phyloP scores from a whole-genome alignment of 2,888 invertebrate species.

The Morpho achilles region DNA sequence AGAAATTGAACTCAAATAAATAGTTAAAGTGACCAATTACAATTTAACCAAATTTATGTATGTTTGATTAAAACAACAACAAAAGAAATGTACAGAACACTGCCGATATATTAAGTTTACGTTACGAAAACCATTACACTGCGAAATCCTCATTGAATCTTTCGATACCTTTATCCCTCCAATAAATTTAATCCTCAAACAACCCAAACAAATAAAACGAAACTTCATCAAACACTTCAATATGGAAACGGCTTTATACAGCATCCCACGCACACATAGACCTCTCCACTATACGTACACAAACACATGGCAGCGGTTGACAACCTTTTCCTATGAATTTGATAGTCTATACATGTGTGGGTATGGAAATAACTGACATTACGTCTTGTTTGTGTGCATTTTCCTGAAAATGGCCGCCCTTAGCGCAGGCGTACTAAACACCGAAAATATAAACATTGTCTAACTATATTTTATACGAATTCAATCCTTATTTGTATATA shows the following conservation, averaged over 20 bases:
- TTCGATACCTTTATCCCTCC: slow-evolving; percentile 15
- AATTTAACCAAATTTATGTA: slow-evolving; percentile 8
- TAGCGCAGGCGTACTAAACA: slow-evolving; percentile 52
- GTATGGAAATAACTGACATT: slow-evolving; percentile 31
- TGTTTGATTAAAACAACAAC: neutral
- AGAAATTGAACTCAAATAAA: no score
- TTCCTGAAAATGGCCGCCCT: slow-evolving; percentile 70
- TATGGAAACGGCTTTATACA: slow-evolving; percentile 54
- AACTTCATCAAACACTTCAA: slow-evolving; percentile 37
- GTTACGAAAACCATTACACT: neutral
- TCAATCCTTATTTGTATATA: slow-evolving; percentile 14
- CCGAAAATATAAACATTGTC: slow-evolving; percentile 14
- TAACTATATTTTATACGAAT: slow-evolving; percentile 15
- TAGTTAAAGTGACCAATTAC: neutral
- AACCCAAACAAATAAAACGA: slow-evolving; percentile 30
- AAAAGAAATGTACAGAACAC: no score
- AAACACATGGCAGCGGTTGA: slow-evolving; percentile 29
- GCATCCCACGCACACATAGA: slow-evolving; percentile 57
- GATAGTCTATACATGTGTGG: slow-evolving; percentile 39
- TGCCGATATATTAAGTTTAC: neutral
- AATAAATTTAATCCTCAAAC: slow-evolving; percentile 25
- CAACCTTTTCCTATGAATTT: slow-evolving; percentile 44
- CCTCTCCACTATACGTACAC: slow-evolving; percentile 32
- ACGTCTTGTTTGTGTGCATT: slow-evolving; percentile 43
- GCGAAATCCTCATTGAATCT: slow-evolving; percentile 8